Evolutionary conservation across 2,113 vertebrate genomes (phyloP), one percentile per base, ranked within the genome.

Genomic region (Serinus canaria): DNA sequence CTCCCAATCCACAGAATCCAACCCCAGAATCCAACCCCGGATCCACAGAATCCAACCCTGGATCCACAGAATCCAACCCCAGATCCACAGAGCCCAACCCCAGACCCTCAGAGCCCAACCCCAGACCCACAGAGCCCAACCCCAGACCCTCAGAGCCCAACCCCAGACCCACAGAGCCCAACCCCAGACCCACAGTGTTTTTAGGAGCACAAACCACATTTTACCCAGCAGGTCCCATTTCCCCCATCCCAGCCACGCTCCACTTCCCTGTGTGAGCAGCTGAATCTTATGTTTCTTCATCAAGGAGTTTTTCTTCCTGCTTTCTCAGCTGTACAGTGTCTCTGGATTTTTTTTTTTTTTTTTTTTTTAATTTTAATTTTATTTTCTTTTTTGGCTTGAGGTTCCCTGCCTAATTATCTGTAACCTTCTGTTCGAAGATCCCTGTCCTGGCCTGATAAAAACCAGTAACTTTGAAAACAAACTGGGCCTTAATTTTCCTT

Each of bases 401-500:
- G 96, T 98, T 41, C 97, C 92, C 94, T 44, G 97, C 96, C 97
- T 98, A 98, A 98, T 99, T 98, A 98, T 97, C 97, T 96, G 90
- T 97, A 98, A 98, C 98, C 98, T 98, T 98, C 98, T 98, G 97
- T 97, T 98, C 89, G 95, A 97, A 97, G 97, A 96, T 98, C 97
- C 95, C 97, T 98, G 98, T 97, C 98, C 97, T 94, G 95, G 97
- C 90, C 97, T 99, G 99, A 99, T 99, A 99, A 97, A 99, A 99
- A 98, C 98, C 99, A 99, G 99, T 97, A 98, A 98, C 98, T 97
- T 97, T 98, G 98, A 98, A 98, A 98, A 98, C 98, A 98, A 99
- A 99, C 98, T 98, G 98, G 98, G 98, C 98, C 98, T 99, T 99
- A 99, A 99, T 99, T 99, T 99, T 98, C 98, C 98, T 98, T 99